phyloP scores from a whole-genome alignment of 64 coral and sea anemone species.

The Acropora yongei region DNA sequence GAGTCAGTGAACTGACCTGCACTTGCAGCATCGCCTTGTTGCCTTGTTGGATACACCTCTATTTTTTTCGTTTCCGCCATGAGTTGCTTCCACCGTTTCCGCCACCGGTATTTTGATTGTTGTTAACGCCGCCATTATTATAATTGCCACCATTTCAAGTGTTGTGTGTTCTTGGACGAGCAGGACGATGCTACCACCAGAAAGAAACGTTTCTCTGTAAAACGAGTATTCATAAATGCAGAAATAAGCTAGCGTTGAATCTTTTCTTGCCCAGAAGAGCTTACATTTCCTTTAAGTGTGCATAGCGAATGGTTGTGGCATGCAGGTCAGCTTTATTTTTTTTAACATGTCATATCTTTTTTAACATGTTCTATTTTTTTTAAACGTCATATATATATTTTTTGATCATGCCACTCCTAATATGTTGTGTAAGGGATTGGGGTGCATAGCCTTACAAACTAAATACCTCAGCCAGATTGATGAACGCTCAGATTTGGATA shows the following conservation, averaged over 20 bases:
- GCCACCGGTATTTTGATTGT: background rate
- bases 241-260: background rate
- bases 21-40: conserved; percentile 2
- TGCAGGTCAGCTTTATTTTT: too few relatives aligned
- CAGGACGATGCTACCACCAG: background rate
- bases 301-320: too few relatives aligned
- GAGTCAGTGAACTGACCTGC: background rate
- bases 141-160: background rate
- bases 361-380: too few relatives aligned
- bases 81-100: conserved; percentile 8
- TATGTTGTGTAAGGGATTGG: background rate
- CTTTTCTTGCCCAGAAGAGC: background rate
- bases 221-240: background rate
- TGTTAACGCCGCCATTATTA: conserved; percentile 2
- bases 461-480: conserved; percentile 1
- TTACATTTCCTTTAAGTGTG: background rate
- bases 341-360: too few relatives aligned
- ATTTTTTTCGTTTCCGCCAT: background rate
- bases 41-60: background rate
- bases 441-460: background rate
- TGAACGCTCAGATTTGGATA: background rate
- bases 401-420: too few relatives aligned
- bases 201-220: conserved; percentile 12
- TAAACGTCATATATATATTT: too few relatives aligned
- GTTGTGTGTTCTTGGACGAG: conserved; percentile 2